Conservation (phyloP, 1,140 invertebrate genomes). For the Bombus ignitus region DNA sequence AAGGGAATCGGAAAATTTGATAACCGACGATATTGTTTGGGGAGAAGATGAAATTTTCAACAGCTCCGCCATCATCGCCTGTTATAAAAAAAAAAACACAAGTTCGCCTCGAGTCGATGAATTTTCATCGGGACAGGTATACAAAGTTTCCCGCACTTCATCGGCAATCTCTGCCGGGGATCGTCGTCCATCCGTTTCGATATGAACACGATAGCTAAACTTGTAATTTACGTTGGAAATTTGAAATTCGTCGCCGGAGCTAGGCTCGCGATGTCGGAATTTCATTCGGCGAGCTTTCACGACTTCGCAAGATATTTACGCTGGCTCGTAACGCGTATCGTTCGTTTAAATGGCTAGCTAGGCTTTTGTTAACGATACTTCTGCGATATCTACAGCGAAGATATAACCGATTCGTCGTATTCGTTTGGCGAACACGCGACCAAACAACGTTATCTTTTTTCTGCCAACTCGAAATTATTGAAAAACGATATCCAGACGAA, state of each 20-base stretch:
- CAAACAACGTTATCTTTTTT: background rate
- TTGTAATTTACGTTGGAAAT: constrained; percentile 11
- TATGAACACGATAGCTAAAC: background rate
- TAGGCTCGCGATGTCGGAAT: background rate
- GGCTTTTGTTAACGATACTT: constrained; percentile 24
- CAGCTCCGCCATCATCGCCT: background rate
- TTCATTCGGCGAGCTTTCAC: background rate
- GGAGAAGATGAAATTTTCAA: background rate
- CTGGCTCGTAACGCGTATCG: background rate
- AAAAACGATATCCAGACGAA: constrained; percentile 17
- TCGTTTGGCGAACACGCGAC: background rate
- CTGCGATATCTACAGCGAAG: background rate
- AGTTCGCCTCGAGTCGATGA: background rate
- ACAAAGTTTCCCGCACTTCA: background rate
- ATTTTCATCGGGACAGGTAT: background rate
- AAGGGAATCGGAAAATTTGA: constrained; percentile 13
- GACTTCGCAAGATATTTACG: constrained; percentile 8
- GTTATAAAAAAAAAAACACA: background rate
- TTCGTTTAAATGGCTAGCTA: background rate
- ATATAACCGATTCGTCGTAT: too few relatives aligned
- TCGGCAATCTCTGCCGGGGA: background rate
- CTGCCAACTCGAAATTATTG: constrained; percentile 10
- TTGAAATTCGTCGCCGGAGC: background rate
- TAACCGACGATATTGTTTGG: background rate
- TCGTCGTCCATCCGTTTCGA: constrained; percentile 1